Evolutionary conservation across 2,888 invertebrate species (phyloP), one percentile per base, ranked within the genome.

Genomic region (Chironomus tentans): DNA sequence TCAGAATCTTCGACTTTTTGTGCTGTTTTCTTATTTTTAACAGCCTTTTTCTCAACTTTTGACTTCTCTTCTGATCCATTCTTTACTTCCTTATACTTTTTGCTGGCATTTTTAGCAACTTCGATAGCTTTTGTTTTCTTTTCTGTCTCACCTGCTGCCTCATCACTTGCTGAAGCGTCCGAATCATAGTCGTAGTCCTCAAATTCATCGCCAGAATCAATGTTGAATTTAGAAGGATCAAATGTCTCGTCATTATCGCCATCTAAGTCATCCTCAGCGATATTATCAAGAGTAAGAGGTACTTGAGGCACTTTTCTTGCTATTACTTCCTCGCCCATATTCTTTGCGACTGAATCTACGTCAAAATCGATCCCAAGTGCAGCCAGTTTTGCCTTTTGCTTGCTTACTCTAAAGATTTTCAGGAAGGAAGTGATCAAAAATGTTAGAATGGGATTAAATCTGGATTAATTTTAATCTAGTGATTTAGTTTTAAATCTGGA

Each of bases 361-460:
- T 85, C 84, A 80, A 87, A 87, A 78, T 86, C 82, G 77, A 88
- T 86, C 1, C 87, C 88, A 15, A 87, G 77, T 70, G 82, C 83
- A 77, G 81, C 82, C 12, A 88, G 80, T 78, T 83, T 87, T 77
- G 84, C 81, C 78, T 87, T 83, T 74, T 84, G 86, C 79, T 84
- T 85, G 3, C 82, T 81, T 18, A 88, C 79, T 76, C 86, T 86
- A 81, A 4, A 21, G 15, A 83, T 77, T 62, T 48, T 71, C 3
- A 3, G 22, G 22, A 3, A 61, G 12, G 6, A 48, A 48, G 21
- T 18, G 6, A 61, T 21, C 28, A 2, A 28, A 28, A 61, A 7
- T 47, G 5, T 28, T 28, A 28, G 5, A 28, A 13, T n/a, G 56
- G 3, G 1, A 61, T 1, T 28, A 83, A 68, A 48, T 47, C n/a